phyloP scores from a whole-genome alignment of 2,797 vertebrate genomes.

The Intellagama lesueurii region DNA sequence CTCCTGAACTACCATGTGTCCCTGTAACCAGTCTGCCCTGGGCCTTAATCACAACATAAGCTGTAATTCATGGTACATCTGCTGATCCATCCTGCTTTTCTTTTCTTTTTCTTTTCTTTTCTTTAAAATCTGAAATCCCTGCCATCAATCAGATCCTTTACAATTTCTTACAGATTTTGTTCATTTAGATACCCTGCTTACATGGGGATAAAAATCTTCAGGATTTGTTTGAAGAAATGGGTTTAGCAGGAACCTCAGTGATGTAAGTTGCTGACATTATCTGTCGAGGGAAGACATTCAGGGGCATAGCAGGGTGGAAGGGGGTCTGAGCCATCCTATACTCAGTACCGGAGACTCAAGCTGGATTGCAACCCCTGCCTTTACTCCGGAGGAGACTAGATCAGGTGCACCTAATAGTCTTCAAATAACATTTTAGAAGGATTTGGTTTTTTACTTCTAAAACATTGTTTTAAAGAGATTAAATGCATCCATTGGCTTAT shows the following conservation, averaged over 20 bases:
- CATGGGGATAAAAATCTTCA: neutral
- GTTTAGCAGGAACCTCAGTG: neutral
- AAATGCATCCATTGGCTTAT: no score
- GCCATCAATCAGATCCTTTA: neutral
- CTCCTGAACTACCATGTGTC: neutral
- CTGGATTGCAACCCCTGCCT: no score
- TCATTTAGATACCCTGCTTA: conserved; percentile 2
- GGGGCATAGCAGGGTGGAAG: neutral
- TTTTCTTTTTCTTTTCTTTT: neutral
- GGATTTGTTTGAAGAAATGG: neutral
- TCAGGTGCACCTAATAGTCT: no score
- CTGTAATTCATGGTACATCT: neutral
- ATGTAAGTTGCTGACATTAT: neutral
- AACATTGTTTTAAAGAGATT: no score
- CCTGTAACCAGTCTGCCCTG: neutral
- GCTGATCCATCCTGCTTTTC: neutral
- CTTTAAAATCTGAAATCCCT: no score
- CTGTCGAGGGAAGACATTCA: neutral
- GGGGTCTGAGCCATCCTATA: no score
- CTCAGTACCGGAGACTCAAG: no score
- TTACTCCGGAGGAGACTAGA: no score
- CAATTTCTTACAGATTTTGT: neutral
- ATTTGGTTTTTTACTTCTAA: no score
- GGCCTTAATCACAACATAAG: neutral
- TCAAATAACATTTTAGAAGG: no score